Evolutionary conservation across 2,888 invertebrate genomes (phyloP).

Genomic region (Stenchaetothrips biformis): DNA sequence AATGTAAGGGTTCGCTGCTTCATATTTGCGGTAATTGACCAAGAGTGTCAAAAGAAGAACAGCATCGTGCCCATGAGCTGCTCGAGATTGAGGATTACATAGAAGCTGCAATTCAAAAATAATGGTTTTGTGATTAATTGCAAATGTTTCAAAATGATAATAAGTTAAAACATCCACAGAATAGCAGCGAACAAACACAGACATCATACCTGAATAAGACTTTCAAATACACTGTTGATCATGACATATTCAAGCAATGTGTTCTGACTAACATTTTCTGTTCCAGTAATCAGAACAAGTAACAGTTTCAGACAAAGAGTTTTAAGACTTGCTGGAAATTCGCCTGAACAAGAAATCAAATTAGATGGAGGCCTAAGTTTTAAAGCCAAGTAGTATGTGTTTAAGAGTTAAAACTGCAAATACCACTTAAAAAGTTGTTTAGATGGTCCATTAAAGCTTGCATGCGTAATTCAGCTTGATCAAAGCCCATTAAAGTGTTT

Average conservation of each 20-base stretch:
- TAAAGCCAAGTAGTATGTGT: background rate
- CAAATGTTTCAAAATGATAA: background rate
- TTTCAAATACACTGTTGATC: conserved; percentile 82
- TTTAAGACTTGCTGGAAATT: conserved; percentile 77
- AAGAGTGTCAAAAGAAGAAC: conserved; percentile 84
- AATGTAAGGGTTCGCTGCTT: conserved; percentile 91
- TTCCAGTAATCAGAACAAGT: conserved; percentile 81
- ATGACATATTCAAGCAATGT: conserved; percentile 87
- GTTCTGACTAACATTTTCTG: conserved; percentile 90
- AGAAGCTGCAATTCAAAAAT: conserved; percentile 41
- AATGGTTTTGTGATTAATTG: conserved; percentile 8
- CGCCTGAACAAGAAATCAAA: conserved; percentile 52
- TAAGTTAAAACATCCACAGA: conserved; percentile 2
- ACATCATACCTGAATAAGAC: conserved; percentile 59
- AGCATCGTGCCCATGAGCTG: conserved; percentile 73
- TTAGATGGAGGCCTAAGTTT: background rate
- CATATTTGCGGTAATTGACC: conserved; percentile 92
- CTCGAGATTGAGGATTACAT: conserved; percentile 42
- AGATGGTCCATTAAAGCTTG: conserved; percentile 73
- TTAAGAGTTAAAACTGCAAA: conserved; percentile 35
- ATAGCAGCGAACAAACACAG: background rate
- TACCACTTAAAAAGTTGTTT: conserved; percentile 72
- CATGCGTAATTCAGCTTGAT: conserved; percentile 74
- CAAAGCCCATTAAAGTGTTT: conserved; percentile 75
- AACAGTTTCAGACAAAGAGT: conserved; percentile 82